These are phyloP conservation scores for Neomonachus schauinslandi DNA, from an alignment of 2,113 vertebrate genomes.

Conservation along the genomic window DNA sequence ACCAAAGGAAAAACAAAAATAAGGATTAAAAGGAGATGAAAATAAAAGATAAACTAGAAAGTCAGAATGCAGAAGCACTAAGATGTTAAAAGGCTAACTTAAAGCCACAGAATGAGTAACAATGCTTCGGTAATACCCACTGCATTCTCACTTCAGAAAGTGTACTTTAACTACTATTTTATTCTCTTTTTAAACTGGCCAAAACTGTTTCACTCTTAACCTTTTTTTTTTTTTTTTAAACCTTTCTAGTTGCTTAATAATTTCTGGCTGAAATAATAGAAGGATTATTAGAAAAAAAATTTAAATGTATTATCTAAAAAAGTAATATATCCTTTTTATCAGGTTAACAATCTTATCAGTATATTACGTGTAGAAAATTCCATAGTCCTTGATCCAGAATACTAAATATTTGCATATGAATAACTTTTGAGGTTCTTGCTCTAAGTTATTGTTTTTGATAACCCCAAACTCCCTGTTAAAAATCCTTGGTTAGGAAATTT, in stretches of 20 bases:
- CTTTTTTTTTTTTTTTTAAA: neutral
- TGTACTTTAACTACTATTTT: neutral
- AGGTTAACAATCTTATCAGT: neutral
- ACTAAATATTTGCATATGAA: neutral
- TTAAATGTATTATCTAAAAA: neutral
- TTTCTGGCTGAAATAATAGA: conserved; percentile 16
- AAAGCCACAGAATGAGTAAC: neutral
- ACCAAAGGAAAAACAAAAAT: neutral
- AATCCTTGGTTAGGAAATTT: neutral
- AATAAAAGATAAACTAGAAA: neutral
- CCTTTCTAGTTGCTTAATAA: neutral
- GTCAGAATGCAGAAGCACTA: neutral
- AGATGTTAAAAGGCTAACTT: neutral
- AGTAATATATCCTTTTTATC: neutral
- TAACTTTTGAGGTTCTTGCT: conserved; percentile 5
- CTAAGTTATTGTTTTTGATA: neutral
- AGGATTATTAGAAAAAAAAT: neutral
- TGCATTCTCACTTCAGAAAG: neutral
- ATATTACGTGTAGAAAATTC: neutral
- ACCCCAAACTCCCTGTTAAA: conserved; percentile 22
- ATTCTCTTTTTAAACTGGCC: neutral
- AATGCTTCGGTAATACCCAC: neutral
- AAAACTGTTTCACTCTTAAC: neutral
- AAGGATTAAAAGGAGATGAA: conserved; percentile 5
- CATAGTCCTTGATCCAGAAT: neutral